Evolutionary conservation across 1,140 invertebrate species (phyloP).

Genomic region (Drosophila subobscura): DNA sequence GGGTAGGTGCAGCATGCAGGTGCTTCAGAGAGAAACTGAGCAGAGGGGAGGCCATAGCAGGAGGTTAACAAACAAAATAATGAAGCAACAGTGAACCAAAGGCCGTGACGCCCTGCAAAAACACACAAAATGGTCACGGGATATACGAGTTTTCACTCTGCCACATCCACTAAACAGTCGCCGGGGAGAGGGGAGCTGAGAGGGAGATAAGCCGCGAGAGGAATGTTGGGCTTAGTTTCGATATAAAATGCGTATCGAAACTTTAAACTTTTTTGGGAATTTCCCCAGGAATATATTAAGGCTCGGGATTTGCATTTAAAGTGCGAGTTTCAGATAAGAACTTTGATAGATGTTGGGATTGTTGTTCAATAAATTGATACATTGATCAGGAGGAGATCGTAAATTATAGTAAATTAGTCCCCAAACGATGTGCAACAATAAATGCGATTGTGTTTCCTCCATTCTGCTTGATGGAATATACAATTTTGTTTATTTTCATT

Average conservation of each 20-base stretch:
- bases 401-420: no score
- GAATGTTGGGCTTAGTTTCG: neutral
- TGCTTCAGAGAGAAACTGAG: slow-evolving; percentile 9
- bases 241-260: neutral
- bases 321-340: no score
- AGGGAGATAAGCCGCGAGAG: slow-evolving; percentile 10
- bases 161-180: slow-evolving; percentile 17
- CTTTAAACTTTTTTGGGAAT: no score
- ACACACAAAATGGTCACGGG: slow-evolving; percentile 19
- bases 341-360: no score
- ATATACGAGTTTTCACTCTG: slow-evolving; percentile 19
- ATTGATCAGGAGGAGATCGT: no score
- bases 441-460: no score
- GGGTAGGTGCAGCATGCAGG: slow-evolving; percentile 9
- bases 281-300: no score
- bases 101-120: slow-evolving; percentile 18
- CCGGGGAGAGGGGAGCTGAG: no score
- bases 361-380: no score
- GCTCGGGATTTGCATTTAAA: no score
- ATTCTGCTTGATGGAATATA: neutral
- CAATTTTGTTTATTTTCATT: neutral
- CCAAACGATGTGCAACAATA: no score
- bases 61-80: slow-evolving; percentile 67
- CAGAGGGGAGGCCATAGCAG: slow-evolving; percentile 17
- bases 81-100: slow-evolving; percentile 64